These are phyloP conservation scores for Hozukius guyotensis DNA, from an alignment of 2,797 vertebrate genomes.

Conservation along the genomic window DNA sequence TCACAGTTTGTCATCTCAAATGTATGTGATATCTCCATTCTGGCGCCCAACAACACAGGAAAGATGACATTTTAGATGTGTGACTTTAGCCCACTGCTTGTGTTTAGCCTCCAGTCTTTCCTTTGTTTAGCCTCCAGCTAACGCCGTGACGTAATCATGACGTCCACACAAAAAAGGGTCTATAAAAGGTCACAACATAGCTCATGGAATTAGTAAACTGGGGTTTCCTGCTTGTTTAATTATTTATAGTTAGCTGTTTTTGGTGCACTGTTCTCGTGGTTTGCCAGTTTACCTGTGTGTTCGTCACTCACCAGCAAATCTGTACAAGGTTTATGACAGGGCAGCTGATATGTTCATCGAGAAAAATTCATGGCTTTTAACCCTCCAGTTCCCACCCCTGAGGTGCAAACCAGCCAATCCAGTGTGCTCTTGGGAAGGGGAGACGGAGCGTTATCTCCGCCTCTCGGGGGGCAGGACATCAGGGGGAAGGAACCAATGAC, in stretches of 20 bases:
- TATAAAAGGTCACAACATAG: not conserved
- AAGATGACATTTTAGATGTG: too few relatives aligned
- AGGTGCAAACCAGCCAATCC: slow-evolving; percentile 77
- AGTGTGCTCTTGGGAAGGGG: slow-evolving; percentile 67
- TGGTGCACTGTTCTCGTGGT: slow-evolving; percentile 27
- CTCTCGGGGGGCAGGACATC: slow-evolving; percentile 47
- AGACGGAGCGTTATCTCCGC: slow-evolving; percentile 37
- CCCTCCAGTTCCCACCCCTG: slow-evolving; percentile 66
- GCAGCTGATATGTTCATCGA: slow-evolving; percentile 82
- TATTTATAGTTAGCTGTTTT: not conserved
- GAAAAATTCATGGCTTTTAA: slow-evolving; percentile 81
- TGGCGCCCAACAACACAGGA: too few relatives aligned
- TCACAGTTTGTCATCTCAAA: too few relatives aligned
- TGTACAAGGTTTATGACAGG: slow-evolving; percentile 64
- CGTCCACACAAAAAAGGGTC: not conserved
- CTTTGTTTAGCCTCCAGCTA: too few relatives aligned
- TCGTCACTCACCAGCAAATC: slow-evolving; percentile 55
- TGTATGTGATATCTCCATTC: too few relatives aligned
- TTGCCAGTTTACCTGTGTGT: slow-evolving; percentile 71
- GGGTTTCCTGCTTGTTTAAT: slow-evolving; percentile 8
- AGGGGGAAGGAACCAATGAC: slow-evolving; percentile 55
- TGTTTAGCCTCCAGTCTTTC: too few relatives aligned
- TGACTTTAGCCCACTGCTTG: too few relatives aligned
- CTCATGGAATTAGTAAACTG: slow-evolving; percentile 2
- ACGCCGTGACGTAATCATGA: too few relatives aligned